Evolutionary conservation across 2,113 vertebrate species (phyloP).

Genomic region (Corynorhinus townsendii): DNA sequence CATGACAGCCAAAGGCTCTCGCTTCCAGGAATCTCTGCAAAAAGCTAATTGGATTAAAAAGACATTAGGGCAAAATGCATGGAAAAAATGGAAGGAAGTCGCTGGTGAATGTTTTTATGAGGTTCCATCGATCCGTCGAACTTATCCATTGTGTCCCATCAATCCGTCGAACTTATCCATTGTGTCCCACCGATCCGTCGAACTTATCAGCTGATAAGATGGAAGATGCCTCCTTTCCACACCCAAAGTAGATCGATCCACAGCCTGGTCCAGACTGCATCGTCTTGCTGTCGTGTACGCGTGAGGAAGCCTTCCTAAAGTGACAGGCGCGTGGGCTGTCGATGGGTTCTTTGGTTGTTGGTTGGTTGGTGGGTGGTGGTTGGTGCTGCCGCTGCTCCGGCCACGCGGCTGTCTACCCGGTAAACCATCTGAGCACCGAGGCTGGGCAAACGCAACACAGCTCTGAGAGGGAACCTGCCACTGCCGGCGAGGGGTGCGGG

Average conservation of each 20-base stretch:
- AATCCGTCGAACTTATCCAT: background rate
- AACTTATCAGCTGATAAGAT: background rate
- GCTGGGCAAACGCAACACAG: conserved; percentile 18
- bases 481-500: conserved; percentile 25
- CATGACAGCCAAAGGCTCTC: conserved; percentile 39
- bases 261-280: background rate
- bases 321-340: background rate
- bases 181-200: no score
- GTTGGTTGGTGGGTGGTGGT: no score
- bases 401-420: background rate
- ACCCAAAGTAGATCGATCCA: background rate
- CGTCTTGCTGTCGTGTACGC: background rate
- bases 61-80: conserved; percentile 39
- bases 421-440: conserved; percentile 16
- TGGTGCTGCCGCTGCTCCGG: background rate
- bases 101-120: conserved; percentile 8
- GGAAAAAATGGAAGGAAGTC: conserved; percentile 48
- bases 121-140: background rate
- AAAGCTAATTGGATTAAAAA: conserved; percentile 44
- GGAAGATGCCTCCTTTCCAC: background rate
- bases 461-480: conserved; percentile 33
- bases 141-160: background rate
- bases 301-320: background rate
- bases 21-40: conserved; percentile 46
- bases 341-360: background rate